These are phyloP conservation scores for Acanthurus tractus DNA, from an alignment of 2,797 vertebrate species.

Conservation along the genomic window DNA sequence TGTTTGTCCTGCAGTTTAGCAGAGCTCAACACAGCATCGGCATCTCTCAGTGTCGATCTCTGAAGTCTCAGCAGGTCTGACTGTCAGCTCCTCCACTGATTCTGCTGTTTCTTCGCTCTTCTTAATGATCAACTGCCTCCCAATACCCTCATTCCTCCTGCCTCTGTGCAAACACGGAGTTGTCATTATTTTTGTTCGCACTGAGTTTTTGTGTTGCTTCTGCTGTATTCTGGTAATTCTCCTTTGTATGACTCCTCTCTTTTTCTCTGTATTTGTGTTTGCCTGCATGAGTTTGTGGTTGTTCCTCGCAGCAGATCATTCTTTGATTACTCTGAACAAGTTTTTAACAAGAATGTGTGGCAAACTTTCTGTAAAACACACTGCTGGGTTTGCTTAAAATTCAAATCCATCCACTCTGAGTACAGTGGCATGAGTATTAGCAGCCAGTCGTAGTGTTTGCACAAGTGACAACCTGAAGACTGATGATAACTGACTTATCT, in stretches of 20 bases:
- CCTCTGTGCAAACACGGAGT: neutral
- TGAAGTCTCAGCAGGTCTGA: slow-evolving; percentile 21
- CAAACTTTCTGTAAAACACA: neutral
- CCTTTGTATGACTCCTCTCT: neutral
- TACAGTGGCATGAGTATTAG: neutral
- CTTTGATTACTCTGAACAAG: no score
- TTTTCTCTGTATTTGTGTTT: neutral
- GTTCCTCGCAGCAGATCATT: neutral
- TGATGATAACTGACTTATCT: neutral
- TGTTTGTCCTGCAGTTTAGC: slow-evolving; percentile 6
- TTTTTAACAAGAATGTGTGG: neutral
- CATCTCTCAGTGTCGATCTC: slow-evolving; percentile 58
- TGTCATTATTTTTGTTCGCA: neutral
- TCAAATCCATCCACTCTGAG: no score
- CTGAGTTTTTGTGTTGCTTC: neutral
- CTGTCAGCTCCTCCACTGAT: slow-evolving; percentile 23
- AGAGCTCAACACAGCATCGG: slow-evolving; percentile 59
- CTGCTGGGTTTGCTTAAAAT: neutral
- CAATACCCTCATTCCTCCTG: neutral
- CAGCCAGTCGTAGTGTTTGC: neutral
- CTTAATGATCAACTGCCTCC: slow-evolving; percentile 19
- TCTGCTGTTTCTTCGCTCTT: slow-evolving; percentile 29
- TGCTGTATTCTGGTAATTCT: neutral
- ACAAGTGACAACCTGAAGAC: neutral
- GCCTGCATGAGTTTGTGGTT: neutral